These are phyloP conservation scores for Carassius carassius DNA, from an alignment of 2,113 vertebrate species.

Conservation along the genomic window DNA sequence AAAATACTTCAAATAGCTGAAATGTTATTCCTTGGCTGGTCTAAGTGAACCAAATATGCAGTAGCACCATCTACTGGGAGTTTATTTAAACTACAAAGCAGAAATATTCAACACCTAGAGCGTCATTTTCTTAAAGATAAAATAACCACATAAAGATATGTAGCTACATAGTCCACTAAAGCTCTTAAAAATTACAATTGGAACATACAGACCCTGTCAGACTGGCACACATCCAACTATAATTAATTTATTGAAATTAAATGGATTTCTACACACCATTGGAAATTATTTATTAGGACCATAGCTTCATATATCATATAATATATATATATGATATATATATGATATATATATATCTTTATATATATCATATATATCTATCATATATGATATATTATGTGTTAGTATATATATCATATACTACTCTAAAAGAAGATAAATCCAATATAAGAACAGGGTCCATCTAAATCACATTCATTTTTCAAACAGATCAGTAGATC, in stretches of 20 bases:
- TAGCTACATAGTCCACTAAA: not conserved
- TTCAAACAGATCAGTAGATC: too few species aligned
- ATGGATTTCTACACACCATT: not conserved
- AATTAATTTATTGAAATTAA: not conserved
- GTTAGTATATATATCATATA: too few species aligned
- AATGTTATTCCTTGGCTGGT: not conserved
- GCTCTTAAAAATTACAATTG: not conserved
- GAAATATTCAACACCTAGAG: not conserved
- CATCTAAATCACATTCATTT: too few species aligned
- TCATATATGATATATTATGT: not conserved
- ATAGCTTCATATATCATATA: not conserved
- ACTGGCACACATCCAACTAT: not conserved
- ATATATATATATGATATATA: too few species aligned
- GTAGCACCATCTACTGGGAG: constrained; percentile 23
- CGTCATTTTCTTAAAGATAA: not conserved
- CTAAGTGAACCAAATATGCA: not conserved
- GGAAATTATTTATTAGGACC: not conserved
- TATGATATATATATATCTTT: too few species aligned
- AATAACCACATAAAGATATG: not conserved
- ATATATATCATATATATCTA: too few species aligned
- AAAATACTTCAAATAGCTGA: not conserved
- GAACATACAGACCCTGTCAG: not conserved
- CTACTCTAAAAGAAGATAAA: too few species aligned
- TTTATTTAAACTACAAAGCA: not conserved
- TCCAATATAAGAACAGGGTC: too few species aligned